Conservation (phyloP, 2,113 vertebrate genomes). For the Rhabdomys dilectus region DNA sequence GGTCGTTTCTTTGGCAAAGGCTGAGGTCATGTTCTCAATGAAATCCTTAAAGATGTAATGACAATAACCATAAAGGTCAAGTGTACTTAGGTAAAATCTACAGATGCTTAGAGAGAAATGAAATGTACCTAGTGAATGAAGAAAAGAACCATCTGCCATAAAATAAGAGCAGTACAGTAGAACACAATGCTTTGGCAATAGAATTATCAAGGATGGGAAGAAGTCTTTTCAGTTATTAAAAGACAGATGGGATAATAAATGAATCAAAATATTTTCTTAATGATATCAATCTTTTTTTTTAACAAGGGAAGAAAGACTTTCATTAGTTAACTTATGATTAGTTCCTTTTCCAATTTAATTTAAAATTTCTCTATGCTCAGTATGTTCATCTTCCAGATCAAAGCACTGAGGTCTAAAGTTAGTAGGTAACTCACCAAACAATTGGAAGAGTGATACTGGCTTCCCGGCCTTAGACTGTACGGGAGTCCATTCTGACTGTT, state of each 20-base stretch:
- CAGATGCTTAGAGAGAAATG: background rate
- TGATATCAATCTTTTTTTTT: background rate
- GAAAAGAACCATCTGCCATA: background rate
- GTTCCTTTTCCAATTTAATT: background rate
- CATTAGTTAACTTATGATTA: background rate
- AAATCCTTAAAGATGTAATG: constrained; percentile 14
- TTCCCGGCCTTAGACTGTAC: background rate
- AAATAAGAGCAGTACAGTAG: background rate
- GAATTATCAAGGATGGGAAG: background rate
- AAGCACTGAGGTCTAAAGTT: background rate
- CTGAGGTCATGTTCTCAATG: background rate
- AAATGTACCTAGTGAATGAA: background rate
- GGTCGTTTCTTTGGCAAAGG: background rate
- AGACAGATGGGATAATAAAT: background rate
- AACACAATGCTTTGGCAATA: constrained; percentile 8
- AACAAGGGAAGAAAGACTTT: constrained; percentile 6
- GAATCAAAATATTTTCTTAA: background rate
- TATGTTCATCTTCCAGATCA: background rate
- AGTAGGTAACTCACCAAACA: background rate
- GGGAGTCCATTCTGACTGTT: background rate
- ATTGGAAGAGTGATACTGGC: background rate
- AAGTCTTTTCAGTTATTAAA: background rate
- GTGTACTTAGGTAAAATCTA: constrained; percentile 21
- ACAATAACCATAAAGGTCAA: background rate
- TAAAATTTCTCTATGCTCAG: background rate